Percentiles rank a stretch among this genome's conserved stretches.
Conservation (phyloP, 2,797 vertebrate species). For the Chloroceryle inda region DNA sequence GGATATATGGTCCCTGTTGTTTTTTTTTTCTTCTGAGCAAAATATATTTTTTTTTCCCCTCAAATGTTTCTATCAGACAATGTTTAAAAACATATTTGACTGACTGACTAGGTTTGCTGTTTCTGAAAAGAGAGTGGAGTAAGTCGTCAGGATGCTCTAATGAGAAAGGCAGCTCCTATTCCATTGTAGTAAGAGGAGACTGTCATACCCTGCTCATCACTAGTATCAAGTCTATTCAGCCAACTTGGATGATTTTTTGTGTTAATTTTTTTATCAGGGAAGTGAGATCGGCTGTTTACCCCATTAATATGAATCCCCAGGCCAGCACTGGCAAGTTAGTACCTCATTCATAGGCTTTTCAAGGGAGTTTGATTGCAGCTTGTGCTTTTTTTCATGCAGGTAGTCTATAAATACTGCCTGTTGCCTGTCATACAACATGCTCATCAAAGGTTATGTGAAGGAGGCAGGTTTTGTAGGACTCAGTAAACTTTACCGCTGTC, state of each 20-base stretch:
- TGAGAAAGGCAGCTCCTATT: background rate
- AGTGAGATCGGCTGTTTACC: background rate
- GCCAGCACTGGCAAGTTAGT: background rate
- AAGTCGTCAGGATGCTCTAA: background rate
- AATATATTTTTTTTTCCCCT: background rate
- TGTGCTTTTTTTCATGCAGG: background rate
- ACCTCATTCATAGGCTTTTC: background rate
- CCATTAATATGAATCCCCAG: background rate
- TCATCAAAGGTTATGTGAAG: slow-evolving; percentile 22
- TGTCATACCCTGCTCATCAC: background rate
- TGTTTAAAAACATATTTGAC: background rate
- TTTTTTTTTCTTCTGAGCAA: background rate
- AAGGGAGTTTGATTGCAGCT: background rate
- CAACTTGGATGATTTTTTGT: background rate
- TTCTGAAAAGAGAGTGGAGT: background rate
- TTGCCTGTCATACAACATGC: background rate
- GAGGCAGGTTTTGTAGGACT: background rate
- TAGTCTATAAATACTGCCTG: background rate
- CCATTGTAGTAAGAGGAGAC: background rate
- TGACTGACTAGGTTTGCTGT: background rate
- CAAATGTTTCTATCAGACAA: background rate
- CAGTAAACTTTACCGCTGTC: slow-evolving; percentile 18
- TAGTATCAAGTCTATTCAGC: background rate
- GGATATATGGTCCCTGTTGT: background rate
- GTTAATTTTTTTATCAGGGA: background rate